These are phyloP conservation scores for Apodemus speciosus DNA, from an alignment of 2,113 vertebrate species.

Conservation along the genomic window DNA sequence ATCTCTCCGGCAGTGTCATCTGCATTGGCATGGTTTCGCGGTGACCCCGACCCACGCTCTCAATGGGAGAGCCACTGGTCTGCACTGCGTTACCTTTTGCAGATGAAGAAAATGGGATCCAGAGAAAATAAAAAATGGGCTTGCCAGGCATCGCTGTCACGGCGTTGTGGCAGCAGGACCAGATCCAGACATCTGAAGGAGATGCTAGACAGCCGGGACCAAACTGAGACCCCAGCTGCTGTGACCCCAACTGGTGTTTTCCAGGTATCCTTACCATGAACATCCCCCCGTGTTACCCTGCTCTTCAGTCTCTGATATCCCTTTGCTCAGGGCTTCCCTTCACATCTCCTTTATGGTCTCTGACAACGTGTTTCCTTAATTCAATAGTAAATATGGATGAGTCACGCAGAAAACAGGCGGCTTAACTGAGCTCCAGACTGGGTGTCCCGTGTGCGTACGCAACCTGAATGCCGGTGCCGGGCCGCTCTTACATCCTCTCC, in stretches of 20 bases:
- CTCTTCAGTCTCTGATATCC: neutral
- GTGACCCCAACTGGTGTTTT: neutral
- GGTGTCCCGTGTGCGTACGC: too few relatives aligned
- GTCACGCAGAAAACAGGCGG: neutral
- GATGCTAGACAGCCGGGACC: neutral
- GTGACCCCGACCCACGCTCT: neutral
- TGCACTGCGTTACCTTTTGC: neutral
- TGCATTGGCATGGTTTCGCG: neutral
- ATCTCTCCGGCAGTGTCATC: neutral
- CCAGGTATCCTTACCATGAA: neutral
- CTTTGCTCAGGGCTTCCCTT: neutral
- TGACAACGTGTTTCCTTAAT: neutral
- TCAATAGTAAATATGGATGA: neutral
- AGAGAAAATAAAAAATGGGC: neutral
- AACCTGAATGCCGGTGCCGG: neutral
- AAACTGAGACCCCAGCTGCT: neutral
- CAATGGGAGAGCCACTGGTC: neutral
- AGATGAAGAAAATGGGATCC: neutral
- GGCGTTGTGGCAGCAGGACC: too few relatives aligned
- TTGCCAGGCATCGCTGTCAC: neutral
- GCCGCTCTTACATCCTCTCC: neutral
- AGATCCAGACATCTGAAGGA: neutral
- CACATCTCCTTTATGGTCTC: neutral
- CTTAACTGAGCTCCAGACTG: neutral
- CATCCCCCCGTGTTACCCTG: neutral